Evolutionary conservation across 2,888 invertebrate species (phyloP), one percentile per base, ranked within the genome.

Genomic region (Argynnis bischoffii): DNA sequence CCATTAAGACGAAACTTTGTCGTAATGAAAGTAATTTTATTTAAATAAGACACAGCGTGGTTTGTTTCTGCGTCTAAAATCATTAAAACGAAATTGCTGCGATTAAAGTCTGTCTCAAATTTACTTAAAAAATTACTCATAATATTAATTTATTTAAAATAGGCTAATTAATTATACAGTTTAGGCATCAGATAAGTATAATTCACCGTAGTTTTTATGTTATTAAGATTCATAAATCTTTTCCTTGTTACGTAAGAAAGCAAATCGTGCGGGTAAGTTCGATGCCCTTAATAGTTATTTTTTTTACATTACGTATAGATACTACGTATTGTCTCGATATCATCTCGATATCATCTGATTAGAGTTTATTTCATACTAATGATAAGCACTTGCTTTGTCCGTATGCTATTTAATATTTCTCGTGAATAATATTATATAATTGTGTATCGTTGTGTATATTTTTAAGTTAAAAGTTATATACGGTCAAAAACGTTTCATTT

Each of bases 221-320:
- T 50, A 14, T 15, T 18, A 18, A 51, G 6, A 18, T 18, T 35
- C 14, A 18, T 31, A 13, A 35, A 6, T 35, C 18, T 61, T 61
- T 61, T 61, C 61, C 31, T 50, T 41, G 35, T 61, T 61, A 50
- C 51, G 61, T 61, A 61, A 50, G 5, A 50, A n/a, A 59, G 47
- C 59, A 48, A 59, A 59, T 48, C 26, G 47, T 57, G 48, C 35
- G 35, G n/a, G 35, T n/a, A 59, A 59, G 60, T 66, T 60, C 60
- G 47, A 60, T 35, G 54, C 51, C 60, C 54, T 66, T 54, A 55
- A n/a, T 0, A 31, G 13, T 11, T 59, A 26, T 16, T 59, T 59
- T 57, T 59, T 59, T 21, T 48, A 59, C 3, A 47, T 48, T 13
- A 2, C 46, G 5, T 53, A 51, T 48, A 21, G 57, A 41, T 11